Evolutionary conservation across 2,797 vertebrate species (phyloP).

Genomic region (Myiotriccus ornatus): DNA sequence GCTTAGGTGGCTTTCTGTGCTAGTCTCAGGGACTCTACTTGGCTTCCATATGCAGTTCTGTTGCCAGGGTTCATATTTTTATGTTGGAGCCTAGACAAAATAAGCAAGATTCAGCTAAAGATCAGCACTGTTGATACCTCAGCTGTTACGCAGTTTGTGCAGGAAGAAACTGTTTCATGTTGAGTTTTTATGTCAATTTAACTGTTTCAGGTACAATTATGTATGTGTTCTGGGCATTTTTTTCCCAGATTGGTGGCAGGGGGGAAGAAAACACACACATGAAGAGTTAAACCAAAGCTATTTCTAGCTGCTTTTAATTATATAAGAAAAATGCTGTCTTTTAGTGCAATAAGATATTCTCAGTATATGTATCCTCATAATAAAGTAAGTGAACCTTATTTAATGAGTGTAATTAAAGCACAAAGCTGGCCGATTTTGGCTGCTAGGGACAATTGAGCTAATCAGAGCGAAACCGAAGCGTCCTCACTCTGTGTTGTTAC

Average conservation of each 20-base stretch:
- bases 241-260: background rate
- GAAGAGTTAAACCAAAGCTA: background rate
- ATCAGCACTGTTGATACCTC: background rate
- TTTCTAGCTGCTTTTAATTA: background rate
- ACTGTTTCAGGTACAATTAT: background rate
- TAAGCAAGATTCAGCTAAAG: background rate
- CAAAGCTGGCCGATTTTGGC: background rate
- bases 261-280: background rate
- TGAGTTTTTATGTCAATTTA: background rate
- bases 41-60: background rate
- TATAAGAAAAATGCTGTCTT: background rate
- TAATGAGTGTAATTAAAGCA: background rate
- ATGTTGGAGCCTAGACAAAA: slow-evolving; percentile 9
- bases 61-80: slow-evolving; percentile 38
- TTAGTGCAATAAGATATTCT: background rate
- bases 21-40: background rate
- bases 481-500: background rate
- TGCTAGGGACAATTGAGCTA: background rate
- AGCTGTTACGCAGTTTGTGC: background rate
- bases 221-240: background rate
- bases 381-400: background rate
- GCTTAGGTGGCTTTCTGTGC: background rate
- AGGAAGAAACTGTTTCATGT: background rate
- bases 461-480: background rate
- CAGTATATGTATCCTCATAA: background rate